A percentile compares a stretch with the other conserved stretches of the same genome.
Conservation (phyloP, 2,113 vertebrate species). For the Narcine bancroftii region DNA sequence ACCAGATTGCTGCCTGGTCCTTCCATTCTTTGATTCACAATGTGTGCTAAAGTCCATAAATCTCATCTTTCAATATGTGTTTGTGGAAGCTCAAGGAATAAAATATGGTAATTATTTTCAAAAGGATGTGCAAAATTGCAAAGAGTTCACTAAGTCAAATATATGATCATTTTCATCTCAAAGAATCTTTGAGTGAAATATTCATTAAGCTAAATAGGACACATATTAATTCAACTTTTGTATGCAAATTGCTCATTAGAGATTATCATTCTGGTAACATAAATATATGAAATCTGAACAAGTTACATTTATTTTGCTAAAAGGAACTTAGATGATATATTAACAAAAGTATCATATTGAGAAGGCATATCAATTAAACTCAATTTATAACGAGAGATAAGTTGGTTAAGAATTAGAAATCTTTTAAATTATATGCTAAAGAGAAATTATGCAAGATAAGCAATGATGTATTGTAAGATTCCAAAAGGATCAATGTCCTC, state of each 20-base stretch:
- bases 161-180: background rate
- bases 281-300: background rate
- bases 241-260: conserved; percentile 31
- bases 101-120: conserved; percentile 27
- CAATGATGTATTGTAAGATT: background rate
- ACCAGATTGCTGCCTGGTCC: too few species aligned
- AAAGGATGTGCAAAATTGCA: background rate
- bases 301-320: background rate
- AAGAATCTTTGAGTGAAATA: background rate
- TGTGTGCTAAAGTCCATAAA: too few species aligned
- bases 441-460: background rate
- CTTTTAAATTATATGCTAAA: background rate
- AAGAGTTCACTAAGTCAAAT: conserved; percentile 1
- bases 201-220: conserved; percentile 24
- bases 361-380: conserved; percentile 31
- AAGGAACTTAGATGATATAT: conserved; percentile 9
- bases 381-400: conserved; percentile 22
- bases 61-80: too few species aligned
- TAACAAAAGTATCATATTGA: background rate
- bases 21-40: too few species aligned
- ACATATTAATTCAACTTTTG: conserved; percentile 1
- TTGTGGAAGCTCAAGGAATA: background rate
- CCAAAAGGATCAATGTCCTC: background rate
- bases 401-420: conserved; percentile 16
- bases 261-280: background rate